A percentile compares a stretch with the other conserved stretches of the same genome.
These are phyloP conservation scores for Thecophora atra DNA, from an alignment of 2,888 invertebrate genomes.

Conservation along the genomic window DNA sequence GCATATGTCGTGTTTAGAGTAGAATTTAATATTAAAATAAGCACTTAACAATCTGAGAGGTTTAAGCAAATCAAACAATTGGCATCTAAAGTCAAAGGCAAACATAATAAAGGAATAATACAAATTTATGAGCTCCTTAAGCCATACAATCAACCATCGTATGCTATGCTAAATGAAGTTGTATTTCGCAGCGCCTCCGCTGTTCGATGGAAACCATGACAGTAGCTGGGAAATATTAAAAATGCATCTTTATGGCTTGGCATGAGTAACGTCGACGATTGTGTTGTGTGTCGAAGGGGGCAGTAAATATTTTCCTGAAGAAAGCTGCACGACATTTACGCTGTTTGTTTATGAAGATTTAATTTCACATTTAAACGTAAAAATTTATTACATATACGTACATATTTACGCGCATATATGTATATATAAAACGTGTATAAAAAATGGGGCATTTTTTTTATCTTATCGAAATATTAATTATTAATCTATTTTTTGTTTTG, in stretches of 20 bases:
- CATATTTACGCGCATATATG: too few relatives aligned
- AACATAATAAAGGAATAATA: conserved; percentile 34
- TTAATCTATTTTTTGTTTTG: too few relatives aligned
- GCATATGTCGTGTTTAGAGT: too few relatives aligned
- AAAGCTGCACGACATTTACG: neutral
- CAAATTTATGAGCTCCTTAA: conserved; percentile 32
- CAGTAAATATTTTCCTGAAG: neutral
- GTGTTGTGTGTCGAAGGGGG: neutral
- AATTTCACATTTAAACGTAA: too few relatives aligned
- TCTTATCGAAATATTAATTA: too few relatives aligned
- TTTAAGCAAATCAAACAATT: conserved; percentile 28
- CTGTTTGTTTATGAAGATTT: neutral
- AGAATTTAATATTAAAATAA: neutral
- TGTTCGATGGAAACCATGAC: neutral
- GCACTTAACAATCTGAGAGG: conserved; percentile 24
- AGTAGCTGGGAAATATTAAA: conserved; percentile 21
- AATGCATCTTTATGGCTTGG: conserved; percentile 34
- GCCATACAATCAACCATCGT: conserved; percentile 14
- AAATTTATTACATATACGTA: too few relatives aligned
- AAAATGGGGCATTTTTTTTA: too few relatives aligned
- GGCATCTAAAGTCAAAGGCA: conserved; percentile 30
- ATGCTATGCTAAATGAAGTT: neutral
- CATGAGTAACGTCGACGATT: conserved; percentile 14
- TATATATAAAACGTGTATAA: too few relatives aligned
- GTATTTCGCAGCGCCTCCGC: neutral